Evolutionary conservation across 2,888 invertebrate species (phyloP).

Genomic region (Anorthoa munda): DNA sequence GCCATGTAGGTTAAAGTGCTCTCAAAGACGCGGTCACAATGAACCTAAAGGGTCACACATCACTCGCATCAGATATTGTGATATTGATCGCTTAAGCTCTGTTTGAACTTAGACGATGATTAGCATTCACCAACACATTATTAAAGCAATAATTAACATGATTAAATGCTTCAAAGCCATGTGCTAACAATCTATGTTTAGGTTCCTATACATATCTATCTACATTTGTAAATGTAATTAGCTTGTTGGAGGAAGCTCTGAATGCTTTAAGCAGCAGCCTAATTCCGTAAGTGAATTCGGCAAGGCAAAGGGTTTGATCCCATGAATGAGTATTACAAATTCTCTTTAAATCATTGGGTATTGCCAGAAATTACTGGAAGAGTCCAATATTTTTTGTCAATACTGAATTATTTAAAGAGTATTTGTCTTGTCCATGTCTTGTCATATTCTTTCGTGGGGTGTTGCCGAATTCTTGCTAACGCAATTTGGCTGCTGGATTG

Average conservation of each 20-base stretch:
- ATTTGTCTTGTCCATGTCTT: too few relatives aligned
- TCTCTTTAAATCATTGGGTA: too few relatives aligned
- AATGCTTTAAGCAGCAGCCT: slow-evolving; percentile 15
- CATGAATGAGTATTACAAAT: too few relatives aligned
- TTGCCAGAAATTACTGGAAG: too few relatives aligned
- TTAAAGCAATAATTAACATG: slow-evolving; percentile 5
- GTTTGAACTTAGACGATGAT: slow-evolving; percentile 27
- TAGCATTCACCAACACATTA: slow-evolving; percentile 36
- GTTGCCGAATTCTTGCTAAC: too few relatives aligned
- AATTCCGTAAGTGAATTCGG: too few relatives aligned
- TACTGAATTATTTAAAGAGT: too few relatives aligned
- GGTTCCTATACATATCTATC: neutral
- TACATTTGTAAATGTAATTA: slow-evolving; percentile 27
- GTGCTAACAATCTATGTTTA: slow-evolving; percentile 29
- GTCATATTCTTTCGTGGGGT: too few relatives aligned
- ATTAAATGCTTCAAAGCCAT: slow-evolving; percentile 14
- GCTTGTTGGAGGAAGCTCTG: neutral
- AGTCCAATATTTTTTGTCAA: too few relatives aligned
- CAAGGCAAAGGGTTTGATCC: too few relatives aligned
- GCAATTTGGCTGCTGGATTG: neutral
- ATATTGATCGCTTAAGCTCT: slow-evolving; percentile 39
- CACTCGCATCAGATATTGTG: neutral
- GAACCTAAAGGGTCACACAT: slow-evolving; percentile 26
- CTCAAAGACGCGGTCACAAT: slow-evolving; percentile 31
- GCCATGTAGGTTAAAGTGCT: slow-evolving; percentile 5